Evolutionary conservation across 2,113 vertebrate genomes (phyloP).

Genomic region (Redunca redunca): DNA sequence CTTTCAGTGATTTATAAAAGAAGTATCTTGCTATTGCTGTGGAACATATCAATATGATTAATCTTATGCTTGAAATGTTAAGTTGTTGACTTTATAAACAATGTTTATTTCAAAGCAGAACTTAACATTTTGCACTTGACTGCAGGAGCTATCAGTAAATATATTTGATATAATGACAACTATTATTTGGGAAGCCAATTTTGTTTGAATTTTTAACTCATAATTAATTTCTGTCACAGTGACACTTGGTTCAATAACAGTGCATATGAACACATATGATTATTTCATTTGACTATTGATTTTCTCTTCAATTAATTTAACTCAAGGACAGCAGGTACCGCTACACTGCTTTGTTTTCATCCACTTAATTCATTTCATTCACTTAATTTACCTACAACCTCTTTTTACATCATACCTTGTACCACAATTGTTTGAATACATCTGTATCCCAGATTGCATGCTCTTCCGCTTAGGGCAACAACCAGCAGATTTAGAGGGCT

Average conservation of each 20-base stretch:
- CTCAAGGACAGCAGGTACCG: not conserved
- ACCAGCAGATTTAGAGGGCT: not conserved
- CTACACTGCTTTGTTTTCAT: not conserved
- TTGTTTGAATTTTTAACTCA: conserved; percentile 7
- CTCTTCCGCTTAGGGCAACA: not conserved
- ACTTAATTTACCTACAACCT: not conserved
- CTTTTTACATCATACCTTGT: not conserved
- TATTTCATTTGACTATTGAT: not conserved
- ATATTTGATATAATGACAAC: not conserved
- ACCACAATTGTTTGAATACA: not conserved
- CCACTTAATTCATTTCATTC: not conserved
- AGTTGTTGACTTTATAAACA: conserved; percentile 25
- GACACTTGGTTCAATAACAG: not conserved
- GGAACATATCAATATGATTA: conserved; percentile 37
- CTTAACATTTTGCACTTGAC: not conserved
- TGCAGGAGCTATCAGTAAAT: not conserved
- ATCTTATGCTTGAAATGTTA: conserved; percentile 9
- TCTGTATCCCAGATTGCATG: not conserved
- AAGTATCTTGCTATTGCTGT: not conserved
- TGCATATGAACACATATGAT: not conserved
- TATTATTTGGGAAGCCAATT: not conserved
- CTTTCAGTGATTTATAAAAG: conserved; percentile 32
- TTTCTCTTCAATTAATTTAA: not conserved
- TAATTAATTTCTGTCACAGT: not conserved
- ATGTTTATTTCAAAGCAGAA: not conserved